A percentile compares a stretch with the other conserved stretches of the same genome.
Conservation (phyloP, 2,888 invertebrate species). For the Cylloceria caligata region DNA sequence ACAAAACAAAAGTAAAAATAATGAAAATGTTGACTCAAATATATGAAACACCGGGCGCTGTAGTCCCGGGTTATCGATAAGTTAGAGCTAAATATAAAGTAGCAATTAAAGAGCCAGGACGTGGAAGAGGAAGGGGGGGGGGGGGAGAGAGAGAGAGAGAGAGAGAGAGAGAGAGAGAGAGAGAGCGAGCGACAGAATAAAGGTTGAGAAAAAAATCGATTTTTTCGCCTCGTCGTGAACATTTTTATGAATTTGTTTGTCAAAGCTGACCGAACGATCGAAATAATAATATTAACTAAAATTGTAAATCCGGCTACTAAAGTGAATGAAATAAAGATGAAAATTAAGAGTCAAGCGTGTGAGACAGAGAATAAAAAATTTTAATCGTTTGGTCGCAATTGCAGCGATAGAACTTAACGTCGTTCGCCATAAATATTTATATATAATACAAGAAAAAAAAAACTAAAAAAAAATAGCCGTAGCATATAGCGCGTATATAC, state of each 20-base stretch:
- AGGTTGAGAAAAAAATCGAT: conserved; percentile 9
- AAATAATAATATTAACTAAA: conserved; percentile 6
- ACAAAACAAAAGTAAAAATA: conserved; percentile 54
- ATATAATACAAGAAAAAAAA: conserved; percentile 4
- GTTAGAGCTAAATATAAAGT: conserved; percentile 33
- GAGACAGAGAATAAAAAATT: conserved; percentile 1
- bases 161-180: conserved; percentile 4
- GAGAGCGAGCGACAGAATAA: conserved; percentile 6
- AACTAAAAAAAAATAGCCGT: conserved; percentile 21
- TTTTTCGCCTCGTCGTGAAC: conserved; percentile 34
- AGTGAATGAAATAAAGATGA: neutral
- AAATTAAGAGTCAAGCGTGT: no score
- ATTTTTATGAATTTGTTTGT: conserved; percentile 55
- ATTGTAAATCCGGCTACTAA: conserved; percentile 7
- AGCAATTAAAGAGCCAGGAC: conserved; percentile 17
- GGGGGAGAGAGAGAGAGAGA: conserved; percentile 10
- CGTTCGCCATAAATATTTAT: conserved; percentile 36
- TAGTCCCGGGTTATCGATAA: conserved; percentile 53
- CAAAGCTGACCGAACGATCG: conserved; percentile 36
- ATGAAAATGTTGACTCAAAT: conserved; percentile 28
- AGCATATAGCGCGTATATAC: conserved; percentile 45
- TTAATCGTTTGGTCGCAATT: conserved; percentile 24
- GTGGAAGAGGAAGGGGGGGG: neutral
- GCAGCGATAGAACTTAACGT: conserved; percentile 18
- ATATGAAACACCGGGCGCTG: conserved; percentile 35